A percentile compares a stretch with the other conserved stretches of the same genome.
Conservation (phyloP, 2,113 vertebrate species). For the Leptodactylus fuscus region DNA sequence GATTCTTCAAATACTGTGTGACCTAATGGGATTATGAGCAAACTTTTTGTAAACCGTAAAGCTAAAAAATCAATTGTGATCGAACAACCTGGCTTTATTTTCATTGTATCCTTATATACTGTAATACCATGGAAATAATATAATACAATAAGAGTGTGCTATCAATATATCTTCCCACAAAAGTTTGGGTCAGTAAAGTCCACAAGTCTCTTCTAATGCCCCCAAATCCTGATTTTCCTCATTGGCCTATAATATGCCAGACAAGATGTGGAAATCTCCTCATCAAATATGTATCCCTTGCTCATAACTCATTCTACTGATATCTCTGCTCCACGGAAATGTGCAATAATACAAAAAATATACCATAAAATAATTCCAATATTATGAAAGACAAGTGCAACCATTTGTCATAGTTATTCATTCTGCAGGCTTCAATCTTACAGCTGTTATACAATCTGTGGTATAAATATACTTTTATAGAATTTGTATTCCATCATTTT, state of each 20-base stretch:
- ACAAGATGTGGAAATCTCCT: background rate
- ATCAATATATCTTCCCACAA: too few species aligned
- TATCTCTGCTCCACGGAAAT: background rate
- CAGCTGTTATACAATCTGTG: background rate
- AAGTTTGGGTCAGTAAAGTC: background rate
- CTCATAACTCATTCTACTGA: background rate
- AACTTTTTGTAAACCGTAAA: background rate
- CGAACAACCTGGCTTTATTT: background rate
- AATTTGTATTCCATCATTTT: constrained; percentile 8
- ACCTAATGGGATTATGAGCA: constrained; percentile 38
- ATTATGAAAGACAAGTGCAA: constrained; percentile 13
- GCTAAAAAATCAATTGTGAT: background rate
- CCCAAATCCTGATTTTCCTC: background rate
- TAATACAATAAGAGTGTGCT: too few species aligned
- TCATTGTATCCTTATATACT: background rate
- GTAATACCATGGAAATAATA: background rate
- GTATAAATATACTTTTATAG: background rate
- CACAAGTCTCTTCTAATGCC: background rate
- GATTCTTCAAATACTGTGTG: constrained; percentile 34
- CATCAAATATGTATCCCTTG: background rate
- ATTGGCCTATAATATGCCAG: background rate
- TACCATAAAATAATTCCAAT: background rate
- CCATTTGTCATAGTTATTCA: background rate
- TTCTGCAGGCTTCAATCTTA: background rate
- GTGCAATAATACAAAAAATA: background rate